Base-by-base conservation (phyloP, 2,888 invertebrate species). In the Sicus ferrugineus region DNA sequence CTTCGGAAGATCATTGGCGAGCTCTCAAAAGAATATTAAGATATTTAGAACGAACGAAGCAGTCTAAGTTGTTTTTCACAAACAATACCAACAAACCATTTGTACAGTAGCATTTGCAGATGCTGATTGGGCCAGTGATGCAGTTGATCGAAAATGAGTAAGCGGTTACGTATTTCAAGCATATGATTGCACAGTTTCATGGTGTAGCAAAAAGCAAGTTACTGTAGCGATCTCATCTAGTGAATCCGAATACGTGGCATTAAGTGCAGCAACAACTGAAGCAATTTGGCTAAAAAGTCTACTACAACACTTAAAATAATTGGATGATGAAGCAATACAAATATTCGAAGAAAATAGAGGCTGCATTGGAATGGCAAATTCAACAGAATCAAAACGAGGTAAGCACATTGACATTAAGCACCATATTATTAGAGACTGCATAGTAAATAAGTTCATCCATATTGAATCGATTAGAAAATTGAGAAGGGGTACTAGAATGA, bases 1-100 rank as follows among this genome's bases (percentile, higher is more conserved):
- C 70, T 26, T 19, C 42, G 50, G 72, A 70, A 52, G 34, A 38
- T 11, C 67, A 70, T 50, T 71, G 71, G 73, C 68, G 66, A 52
- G 62, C 65, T 48, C 48, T 67, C 2, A 73, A 71, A 38, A 66
- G 70, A 54, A 56, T 70, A 11, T 21, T 68, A 7, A 52, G 70
- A 34, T 70, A 72, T 26, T 26, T 67, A 56, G 46, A 58, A 38
- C 48, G 62, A 58, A 56, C 58, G 19, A 68, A 38, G n/a, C 9
- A 31, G 7, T 23, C 46, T 19, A 56, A 67, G 21, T 19, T 68
- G n/a, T 4, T 26, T 5, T 67, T 58, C 38, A 61, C 5, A 34
- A 11, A 34, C 34, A 34, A 34, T 34, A 5, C 34, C 34, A 34
- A 34, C 6, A 34, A 34, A 5, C 34, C 34, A 34, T 7, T 34